Evolutionary conservation across 2,797 vertebrate species (phyloP).

Genomic region (Danio aesculapii): DNA sequence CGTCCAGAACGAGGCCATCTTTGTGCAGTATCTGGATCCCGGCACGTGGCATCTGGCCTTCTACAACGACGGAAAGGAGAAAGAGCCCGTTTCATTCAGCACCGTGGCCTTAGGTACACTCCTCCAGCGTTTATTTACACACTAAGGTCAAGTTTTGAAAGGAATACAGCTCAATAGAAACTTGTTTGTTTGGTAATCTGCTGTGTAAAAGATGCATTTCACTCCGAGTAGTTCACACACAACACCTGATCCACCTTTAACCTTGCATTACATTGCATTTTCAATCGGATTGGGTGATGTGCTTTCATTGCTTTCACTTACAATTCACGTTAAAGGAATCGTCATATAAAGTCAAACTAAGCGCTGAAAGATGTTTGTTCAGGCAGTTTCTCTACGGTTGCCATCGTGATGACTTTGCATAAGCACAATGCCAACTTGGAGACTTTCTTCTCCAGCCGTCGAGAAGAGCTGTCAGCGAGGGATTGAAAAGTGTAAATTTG

Average conservation of each 20-base stretch:
- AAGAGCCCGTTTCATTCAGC: conserved; percentile 87
- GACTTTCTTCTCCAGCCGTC: neutral
- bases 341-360: neutral
- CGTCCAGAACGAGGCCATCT: conserved; percentile 88
- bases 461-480: conserved; percentile 5
- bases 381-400: neutral
- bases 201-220: neutral
- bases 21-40: conserved; percentile 87
- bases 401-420: neutral
- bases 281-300: neutral
- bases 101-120: conserved; percentile 83
- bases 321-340: conserved; percentile 1
- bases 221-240: neutral
- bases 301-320: conserved; percentile 11
- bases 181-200: conserved; percentile 3
- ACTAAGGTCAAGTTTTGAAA: conserved; percentile 21
- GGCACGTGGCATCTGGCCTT: conserved; percentile 90
- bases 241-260: neutral
- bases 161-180: neutral
- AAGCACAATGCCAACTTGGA: neutral
- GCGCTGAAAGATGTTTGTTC: conserved; percentile 7
- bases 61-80: conserved; percentile 90
- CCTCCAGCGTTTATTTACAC: conserved; percentile 28
- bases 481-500: conserved; percentile 2
- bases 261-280: neutral